Evolutionary conservation across 1,140 invertebrate species (phyloP).

Genomic region (Acromyrmex echinatior): DNA sequence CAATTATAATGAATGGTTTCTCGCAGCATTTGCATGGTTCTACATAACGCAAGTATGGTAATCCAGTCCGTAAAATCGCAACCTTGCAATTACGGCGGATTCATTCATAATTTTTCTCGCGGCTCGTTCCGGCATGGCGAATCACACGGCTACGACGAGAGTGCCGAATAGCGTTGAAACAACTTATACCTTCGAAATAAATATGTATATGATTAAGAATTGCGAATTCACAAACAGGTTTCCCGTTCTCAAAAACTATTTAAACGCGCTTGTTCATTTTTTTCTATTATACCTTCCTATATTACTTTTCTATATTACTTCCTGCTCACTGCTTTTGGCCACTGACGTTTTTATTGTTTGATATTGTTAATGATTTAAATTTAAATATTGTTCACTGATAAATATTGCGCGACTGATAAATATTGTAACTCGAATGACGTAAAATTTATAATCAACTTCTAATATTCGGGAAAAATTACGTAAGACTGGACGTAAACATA

Average conservation of each 20-base stretch:
- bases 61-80: conserved; percentile 49
- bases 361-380: background rate
- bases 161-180: conserved; percentile 5
- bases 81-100: conserved; percentile 51
- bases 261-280: background rate
- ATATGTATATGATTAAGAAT: background rate
- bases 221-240: background rate
- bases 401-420: background rate
- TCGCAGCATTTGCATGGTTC: conserved; percentile 49
- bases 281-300: background rate
- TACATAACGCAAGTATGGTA: conserved; percentile 58
- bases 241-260: background rate
- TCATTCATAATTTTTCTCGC: conserved; percentile 63
- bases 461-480: background rate
- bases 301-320: background rate
- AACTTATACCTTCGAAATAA: background rate
- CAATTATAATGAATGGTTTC: conserved; percentile 60
- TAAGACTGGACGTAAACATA: background rate
- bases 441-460: background rate
- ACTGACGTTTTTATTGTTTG: background rate
- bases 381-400: background rate
- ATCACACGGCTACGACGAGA: conserved; percentile 1
- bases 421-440: background rate
- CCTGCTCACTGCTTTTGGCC: background rate
- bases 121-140: conserved; percentile 59